phyloP scores from a whole-genome alignment of 1,140 invertebrate species.

The Brachionus sp. region DNA sequence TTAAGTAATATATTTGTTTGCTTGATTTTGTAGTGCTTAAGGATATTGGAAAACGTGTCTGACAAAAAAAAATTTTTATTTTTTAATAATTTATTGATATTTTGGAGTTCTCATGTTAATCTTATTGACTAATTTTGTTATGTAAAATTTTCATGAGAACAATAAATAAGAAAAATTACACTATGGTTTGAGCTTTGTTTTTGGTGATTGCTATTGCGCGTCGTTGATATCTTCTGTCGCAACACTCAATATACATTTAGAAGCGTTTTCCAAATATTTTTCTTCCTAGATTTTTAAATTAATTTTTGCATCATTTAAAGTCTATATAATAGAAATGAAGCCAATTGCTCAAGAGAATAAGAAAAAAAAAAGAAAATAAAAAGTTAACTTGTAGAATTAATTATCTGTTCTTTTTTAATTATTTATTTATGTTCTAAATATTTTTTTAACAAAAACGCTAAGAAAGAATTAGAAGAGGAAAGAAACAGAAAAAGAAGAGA shows the following conservation, averaged over 20 bases:
- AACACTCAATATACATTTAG: background rate
- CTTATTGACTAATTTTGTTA: too few relatives aligned
- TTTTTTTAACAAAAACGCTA: background rate
- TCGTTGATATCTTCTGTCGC: background rate
- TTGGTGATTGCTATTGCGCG: background rate
- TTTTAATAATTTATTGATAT: too few relatives aligned
- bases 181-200: background rate
- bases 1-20: background rate
- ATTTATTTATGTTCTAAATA: background rate
- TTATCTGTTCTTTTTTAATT: background rate
- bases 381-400: background rate
- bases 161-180: too few relatives aligned
- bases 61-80: too few relatives aligned
- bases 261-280: background rate
- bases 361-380: background rate
- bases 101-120: too few relatives aligned
- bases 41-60: background rate
- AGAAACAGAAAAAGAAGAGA: slow-evolving; percentile 2
- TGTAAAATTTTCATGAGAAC: too few relatives aligned
- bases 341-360: background rate
- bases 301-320: slow-evolving; percentile 3
- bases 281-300: background rate
- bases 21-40: background rate
- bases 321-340: background rate
- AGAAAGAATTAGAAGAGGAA: slow-evolving; percentile 3